Evolutionary conservation across 2,113 vertebrate genomes (phyloP).

Genomic region (Hylia prasina): DNA sequence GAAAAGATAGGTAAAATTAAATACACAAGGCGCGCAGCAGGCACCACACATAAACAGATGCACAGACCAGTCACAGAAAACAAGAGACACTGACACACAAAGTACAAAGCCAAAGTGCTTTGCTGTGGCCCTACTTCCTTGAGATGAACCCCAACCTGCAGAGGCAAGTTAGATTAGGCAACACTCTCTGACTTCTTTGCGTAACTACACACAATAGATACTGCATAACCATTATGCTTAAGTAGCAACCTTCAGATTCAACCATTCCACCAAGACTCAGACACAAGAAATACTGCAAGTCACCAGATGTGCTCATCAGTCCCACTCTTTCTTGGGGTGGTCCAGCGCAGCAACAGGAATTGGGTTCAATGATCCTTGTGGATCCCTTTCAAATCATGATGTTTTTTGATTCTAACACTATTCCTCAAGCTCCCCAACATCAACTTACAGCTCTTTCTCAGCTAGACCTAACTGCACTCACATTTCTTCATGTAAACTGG

Average conservation of each 20-base stretch:
- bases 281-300: neutral
- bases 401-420: neutral
- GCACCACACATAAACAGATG: accelerated
- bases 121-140: neutral
- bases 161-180: neutral
- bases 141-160: neutral
- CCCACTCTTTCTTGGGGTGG: neutral
- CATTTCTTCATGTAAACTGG: neutral
- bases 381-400: neutral
- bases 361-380: neutral
- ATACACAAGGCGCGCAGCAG: neutral
- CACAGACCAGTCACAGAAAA: neutral
- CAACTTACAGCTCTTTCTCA: neutral
- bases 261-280: neutral
- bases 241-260: neutral
- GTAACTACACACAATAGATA: neutral
- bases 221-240: accelerated
- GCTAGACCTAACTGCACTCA: neutral
- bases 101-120: neutral
- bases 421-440: neutral
- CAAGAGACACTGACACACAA: neutral
- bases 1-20: neutral
- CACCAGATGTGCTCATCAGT: neutral
- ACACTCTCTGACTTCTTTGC: neutral
- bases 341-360: neutral